Evolutionary conservation across 92 coral and sea anemone species (phyloP).

Genomic region (Muricea muricata): DNA sequence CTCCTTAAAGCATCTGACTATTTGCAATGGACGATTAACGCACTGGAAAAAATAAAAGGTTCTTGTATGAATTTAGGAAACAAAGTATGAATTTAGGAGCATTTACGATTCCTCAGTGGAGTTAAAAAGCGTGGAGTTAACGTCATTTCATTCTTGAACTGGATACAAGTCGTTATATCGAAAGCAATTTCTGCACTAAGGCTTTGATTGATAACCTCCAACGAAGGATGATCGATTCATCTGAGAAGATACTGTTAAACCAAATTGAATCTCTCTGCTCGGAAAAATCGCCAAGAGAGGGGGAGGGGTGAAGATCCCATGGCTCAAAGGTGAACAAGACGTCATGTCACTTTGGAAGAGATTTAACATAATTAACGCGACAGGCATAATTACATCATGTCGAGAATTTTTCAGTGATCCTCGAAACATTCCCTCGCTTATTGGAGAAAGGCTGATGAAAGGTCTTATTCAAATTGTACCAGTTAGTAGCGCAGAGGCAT

Average conservation of each 20-base stretch:
- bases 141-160: slow-evolving; percentile 20
- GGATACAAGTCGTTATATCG: slow-evolving; percentile 25
- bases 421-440: no score
- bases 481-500: no score
- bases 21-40: slow-evolving; percentile 5
- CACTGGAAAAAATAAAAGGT: slow-evolving; percentile 33
- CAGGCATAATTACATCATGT: slow-evolving; percentile 30
- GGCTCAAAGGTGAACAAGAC: no score
- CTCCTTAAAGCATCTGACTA: slow-evolving; percentile 31
- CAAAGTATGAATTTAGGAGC: slow-evolving; percentile 9
- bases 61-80: neutral
- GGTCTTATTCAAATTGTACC: no score
- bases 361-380: no score
- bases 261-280: slow-evolving; percentile 39
- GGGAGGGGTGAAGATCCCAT: no score
- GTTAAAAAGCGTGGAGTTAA: no score
- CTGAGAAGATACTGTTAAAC: no score
- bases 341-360: no score
- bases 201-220: slow-evolving; percentile 34
- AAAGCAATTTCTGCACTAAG: slow-evolving; percentile 33
- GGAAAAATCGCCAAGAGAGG: slow-evolving; percentile 37
- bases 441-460: no score
- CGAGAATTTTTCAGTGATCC: no score
- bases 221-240: no score
- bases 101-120: slow-evolving; percentile 25